Evolutionary conservation across 2,888 invertebrate genomes (phyloP).

Genomic region (Conchocele bisecta): DNA sequence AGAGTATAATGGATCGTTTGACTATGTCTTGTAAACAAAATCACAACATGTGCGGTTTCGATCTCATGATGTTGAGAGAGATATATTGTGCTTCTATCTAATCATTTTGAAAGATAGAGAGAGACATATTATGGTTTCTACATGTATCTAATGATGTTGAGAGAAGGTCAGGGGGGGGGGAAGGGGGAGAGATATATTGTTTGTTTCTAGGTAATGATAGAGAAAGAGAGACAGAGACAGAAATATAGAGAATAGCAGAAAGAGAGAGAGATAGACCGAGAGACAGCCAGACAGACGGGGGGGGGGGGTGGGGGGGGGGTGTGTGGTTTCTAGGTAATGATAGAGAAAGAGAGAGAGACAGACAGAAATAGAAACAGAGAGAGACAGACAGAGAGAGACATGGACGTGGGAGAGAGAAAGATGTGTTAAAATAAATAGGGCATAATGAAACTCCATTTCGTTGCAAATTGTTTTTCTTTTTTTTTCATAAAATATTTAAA

Average conservation of each 20-base stretch:
- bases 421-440: too few relatives aligned
- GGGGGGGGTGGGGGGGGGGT: neutral
- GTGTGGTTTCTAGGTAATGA: neutral
- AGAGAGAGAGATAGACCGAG: neutral
- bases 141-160: neutral
- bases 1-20: too few relatives aligned
- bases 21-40: too few relatives aligned
- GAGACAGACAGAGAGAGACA: too few relatives aligned
- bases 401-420: too few relatives aligned
- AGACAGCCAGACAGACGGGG: neutral
- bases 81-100: neutral
- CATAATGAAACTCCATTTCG: too few relatives aligned
- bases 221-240: neutral
- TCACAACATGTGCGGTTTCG: too few relatives aligned
- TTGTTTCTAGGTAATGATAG: neutral
- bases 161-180: neutral
- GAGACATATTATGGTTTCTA: neutral
- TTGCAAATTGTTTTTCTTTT: too few relatives aligned
- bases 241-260: neutral
- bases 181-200: neutral
- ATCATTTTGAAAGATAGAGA: neutral
- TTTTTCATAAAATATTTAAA: too few relatives aligned
- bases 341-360: neutral
- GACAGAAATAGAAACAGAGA: neutral
- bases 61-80: too few relatives aligned